phyloP scores from a whole-genome alignment of 2,888 invertebrate species.

The Orchesella flavescens region DNA sequence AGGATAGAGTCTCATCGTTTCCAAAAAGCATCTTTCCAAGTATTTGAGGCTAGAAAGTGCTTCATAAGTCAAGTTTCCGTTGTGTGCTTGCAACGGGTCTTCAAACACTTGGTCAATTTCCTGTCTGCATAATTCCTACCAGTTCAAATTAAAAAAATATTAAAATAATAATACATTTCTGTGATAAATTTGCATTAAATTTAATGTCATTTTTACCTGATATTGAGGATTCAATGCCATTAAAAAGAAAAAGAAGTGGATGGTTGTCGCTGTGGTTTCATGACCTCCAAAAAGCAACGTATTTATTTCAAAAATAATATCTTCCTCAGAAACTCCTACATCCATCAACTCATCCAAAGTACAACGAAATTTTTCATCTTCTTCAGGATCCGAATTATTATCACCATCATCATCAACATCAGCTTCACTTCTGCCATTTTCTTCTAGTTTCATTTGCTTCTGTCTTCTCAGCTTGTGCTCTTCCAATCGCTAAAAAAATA shows the following conservation, averaged over 20 bases:
- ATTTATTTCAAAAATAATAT: background rate
- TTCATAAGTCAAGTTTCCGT: background rate
- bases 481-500: no score
- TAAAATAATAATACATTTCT: no score
- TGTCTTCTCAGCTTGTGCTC: no score
- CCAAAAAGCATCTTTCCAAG: background rate
- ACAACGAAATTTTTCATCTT: background rate
- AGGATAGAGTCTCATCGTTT: background rate
- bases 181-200: no score
- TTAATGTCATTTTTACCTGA: no score
- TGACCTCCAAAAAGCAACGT: conserved; percentile 24
- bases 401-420: no score
- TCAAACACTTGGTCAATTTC: conserved; percentile 3
- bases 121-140: background rate
- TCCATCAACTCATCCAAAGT: conserved; percentile 18
- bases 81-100: background rate
- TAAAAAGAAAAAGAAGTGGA: background rate
- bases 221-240: background rate
- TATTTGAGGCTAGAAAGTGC: background rate
- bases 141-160: no score
- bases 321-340: background rate
- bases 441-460: no score
- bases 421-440: no score
- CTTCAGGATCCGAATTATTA: no score
- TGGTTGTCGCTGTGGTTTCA: background rate